Percentiles rank a stretch among this genome's conserved stretches.
phyloP scores from a whole-genome alignment of 2,113 vertebrate species.

The Rhynchomys soricoides region DNA sequence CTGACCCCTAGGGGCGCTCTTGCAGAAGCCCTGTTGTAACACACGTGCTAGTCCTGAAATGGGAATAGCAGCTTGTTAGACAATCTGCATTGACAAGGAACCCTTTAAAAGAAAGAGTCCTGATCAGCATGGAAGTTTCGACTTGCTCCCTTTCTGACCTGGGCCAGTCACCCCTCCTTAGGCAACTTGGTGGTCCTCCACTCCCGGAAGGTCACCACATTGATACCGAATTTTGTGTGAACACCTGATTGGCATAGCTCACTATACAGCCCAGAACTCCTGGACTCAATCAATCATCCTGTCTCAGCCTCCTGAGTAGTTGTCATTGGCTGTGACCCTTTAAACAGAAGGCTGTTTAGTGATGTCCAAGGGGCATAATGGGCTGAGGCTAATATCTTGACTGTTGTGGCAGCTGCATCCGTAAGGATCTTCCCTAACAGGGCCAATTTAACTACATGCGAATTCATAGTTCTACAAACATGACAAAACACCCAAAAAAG shows the following conservation, averaged over 20 bases:
- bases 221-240: too few species aligned
- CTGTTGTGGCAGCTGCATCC: background rate
- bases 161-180: too few species aligned
- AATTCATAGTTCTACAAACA: background rate
- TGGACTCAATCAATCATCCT: too few species aligned
- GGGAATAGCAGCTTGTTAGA: background rate
- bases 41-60: constrained; percentile 68
- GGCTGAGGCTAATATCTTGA: background rate
- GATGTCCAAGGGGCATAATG: background rate
- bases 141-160: too few species aligned
- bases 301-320: too few species aligned
- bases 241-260: too few species aligned
- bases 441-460: background rate
- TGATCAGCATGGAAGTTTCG: too few species aligned
- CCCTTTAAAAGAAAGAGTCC: background rate
- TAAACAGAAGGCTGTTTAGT: background rate
- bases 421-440: background rate
- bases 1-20: constrained; percentile 65
- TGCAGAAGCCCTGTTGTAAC: constrained; percentile 71
- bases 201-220: too few species aligned
- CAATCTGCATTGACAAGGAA: background rate
- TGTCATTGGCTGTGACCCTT: background rate
- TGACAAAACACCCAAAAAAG: background rate
- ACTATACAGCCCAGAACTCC: too few species aligned
- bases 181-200: too few species aligned